Conservation (phyloP, 2,797 vertebrate species). For the Halcyon smyrnensis region DNA sequence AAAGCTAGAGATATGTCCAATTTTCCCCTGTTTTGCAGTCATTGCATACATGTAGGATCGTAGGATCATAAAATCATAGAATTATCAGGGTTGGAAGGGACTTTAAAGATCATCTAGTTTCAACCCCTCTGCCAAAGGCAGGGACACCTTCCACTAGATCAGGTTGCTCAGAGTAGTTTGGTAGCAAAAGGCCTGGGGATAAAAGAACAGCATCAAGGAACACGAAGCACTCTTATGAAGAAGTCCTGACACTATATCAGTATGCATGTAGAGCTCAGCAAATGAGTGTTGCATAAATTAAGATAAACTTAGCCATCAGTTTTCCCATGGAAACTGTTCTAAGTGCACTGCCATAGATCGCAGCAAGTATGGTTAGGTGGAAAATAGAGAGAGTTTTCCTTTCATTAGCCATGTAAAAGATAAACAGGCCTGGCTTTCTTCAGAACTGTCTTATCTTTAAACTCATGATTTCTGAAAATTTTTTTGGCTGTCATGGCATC, state of each 20-base stretch:
- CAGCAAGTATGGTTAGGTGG: not conserved
- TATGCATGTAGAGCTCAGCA: not conserved
- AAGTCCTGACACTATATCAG: not conserved
- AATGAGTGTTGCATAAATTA: not conserved
- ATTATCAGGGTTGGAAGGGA: too few species aligned
- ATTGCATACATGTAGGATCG: not conserved
- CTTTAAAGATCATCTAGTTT: too few species aligned
- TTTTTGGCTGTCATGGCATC: not conserved
- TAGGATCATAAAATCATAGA: not conserved
- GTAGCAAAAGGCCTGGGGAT: not conserved
- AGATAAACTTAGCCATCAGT: not conserved
- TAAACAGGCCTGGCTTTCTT: not conserved
- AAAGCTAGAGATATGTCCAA: not conserved
- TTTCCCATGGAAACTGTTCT: not conserved
- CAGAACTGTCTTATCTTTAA: not conserved
- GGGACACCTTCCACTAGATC: too few species aligned
- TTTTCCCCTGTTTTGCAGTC: not conserved
- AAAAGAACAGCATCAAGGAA: not conserved
- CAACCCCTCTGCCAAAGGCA: too few species aligned
- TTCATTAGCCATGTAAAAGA: not conserved
- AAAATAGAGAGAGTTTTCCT: not conserved
- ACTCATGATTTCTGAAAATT: not conserved
- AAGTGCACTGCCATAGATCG: not conserved
- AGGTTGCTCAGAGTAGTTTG: too few species aligned
- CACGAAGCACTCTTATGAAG: not conserved